Evolutionary conservation across 1,140 invertebrate genomes (phyloP), one percentile per base, ranked within the genome.

Genomic region (Temnothorax nylanderi): DNA sequence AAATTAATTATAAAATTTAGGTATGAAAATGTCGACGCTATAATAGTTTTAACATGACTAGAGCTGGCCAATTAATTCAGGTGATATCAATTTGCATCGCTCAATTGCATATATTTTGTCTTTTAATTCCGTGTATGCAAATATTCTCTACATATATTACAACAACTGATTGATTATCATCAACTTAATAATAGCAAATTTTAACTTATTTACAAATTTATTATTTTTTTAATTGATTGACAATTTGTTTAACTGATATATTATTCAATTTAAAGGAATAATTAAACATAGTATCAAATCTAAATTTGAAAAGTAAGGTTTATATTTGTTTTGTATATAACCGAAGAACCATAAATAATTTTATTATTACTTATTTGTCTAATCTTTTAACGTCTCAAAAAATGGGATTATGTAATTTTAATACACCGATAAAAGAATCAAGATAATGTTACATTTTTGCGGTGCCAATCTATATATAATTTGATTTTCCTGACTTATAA

Each of bases 1-100:
- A 49, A 47, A 69, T 49, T 69, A 69, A 69, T 49, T 49, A 69
- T 69, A 49, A 69, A 49, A 26, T 69, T 49, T 67, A 1, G 2
- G 10, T 65, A n/a, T 67, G n/a, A 18, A 47, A 49, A 69, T 69
- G 3, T 26, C 21, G 0, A 16, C 2, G 1, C 13, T 32, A 67
- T 41, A 67, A 67, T 16, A 69, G 2, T 3, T 69, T 65, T 69
- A 26, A 32, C 21, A 4, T 11, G 65, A 44, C 1, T 1, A 47
- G 41, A 47, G 18, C 32, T 34, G 0, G 13, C 0, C 21, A 47
- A 26, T 47, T 47, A 49, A 47, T 6, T 69, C n/a, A 44, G 8
- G 16, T 64, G 37, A 69, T 16, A 49, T 69, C 16, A 10, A 16
- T 49, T 32, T 49, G 13, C 41, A 65, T n/a, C 7, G 3, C 34